A percentile compares a stretch with the other conserved stretches of the same genome.
phyloP scores from a whole-genome alignment of 1,140 invertebrate species.

The Drosophila triauraria region DNA sequence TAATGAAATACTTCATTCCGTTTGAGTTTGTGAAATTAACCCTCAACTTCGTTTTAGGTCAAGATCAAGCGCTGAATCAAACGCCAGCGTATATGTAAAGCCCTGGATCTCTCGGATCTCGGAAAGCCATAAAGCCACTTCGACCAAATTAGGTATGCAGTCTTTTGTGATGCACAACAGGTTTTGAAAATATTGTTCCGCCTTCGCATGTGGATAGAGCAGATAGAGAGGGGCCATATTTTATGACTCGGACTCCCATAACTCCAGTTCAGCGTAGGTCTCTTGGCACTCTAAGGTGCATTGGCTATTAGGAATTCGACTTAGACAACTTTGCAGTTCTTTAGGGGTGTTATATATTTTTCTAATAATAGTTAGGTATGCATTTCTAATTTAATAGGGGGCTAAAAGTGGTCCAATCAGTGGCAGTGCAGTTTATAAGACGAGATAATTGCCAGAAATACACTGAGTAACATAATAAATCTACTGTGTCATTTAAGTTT shows the following conservation, averaged over 20 bases:
- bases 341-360: background rate
- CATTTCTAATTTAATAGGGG: background rate
- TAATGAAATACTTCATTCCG: conserved; percentile 4
- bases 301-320: background rate
- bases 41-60: conserved; percentile 22
- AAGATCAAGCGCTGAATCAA: conserved; percentile 34
- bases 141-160: conserved; percentile 40
- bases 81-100: conserved; percentile 16
- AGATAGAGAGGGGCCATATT: conserved; percentile 1
- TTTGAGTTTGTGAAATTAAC: conserved; percentile 10
- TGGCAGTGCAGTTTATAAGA: background rate
- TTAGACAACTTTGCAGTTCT: background rate
- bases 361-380: background rate
- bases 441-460: background rate
- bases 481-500: background rate
- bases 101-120: conserved; percentile 30
- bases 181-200: conserved; percentile 33
- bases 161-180: conserved; percentile 45
- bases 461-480: background rate
- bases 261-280: background rate
- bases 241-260: background rate
- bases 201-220: conserved; percentile 27
- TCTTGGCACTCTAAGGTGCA: background rate
- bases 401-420: conserved; percentile 2
- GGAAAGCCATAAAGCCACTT: conserved; percentile 17